Percentiles rank a stretch among this genome's conserved stretches.
Evolutionary conservation across 2,797 vertebrate genomes (phyloP).

Genomic region (Melanotaenia nigrans): DNA sequence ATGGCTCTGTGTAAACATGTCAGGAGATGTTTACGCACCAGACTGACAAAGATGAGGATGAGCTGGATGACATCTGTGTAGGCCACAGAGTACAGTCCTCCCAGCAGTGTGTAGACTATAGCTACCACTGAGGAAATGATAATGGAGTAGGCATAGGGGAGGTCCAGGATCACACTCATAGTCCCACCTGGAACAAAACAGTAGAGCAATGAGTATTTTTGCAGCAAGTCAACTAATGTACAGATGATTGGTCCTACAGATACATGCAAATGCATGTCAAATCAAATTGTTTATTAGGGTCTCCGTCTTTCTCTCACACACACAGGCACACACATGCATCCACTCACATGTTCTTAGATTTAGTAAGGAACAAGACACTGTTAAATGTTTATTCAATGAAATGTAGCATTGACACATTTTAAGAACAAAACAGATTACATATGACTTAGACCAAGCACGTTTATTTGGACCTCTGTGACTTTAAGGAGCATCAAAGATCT

Average conservation of each 20-base stretch:
- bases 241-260: constrained; percentile 20
- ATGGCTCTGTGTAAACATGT: background rate
- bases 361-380: constrained; percentile 27
- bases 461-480: constrained; percentile 22
- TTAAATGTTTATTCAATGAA: constrained; percentile 25
- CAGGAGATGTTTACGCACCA: constrained; percentile 74
- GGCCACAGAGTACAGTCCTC: constrained; percentile 86
- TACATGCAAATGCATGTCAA: constrained; percentile 56
- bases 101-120: constrained; percentile 85
- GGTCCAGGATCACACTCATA: constrained; percentile 85
- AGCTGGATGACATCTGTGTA: constrained; percentile 86
- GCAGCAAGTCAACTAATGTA: constrained; percentile 10
- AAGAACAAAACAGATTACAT: constrained; percentile 26
- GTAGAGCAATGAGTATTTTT: constrained; percentile 27
- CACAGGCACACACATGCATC: constrained; percentile 53
- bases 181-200: constrained; percentile 83
- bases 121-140: constrained; percentile 83
- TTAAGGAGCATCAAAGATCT: constrained; percentile 37
- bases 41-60: constrained; percentile 83
- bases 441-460: constrained; percentile 18
- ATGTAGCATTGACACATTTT: constrained; percentile 24
- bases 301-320: constrained; percentile 50
- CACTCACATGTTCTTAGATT: constrained; percentile 27
- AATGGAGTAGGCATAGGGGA: constrained; percentile 81
- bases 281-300: constrained; percentile 35